phyloP scores from a whole-genome alignment of 2,113 vertebrate genomes.

The Illadopsis cleaveri region DNA sequence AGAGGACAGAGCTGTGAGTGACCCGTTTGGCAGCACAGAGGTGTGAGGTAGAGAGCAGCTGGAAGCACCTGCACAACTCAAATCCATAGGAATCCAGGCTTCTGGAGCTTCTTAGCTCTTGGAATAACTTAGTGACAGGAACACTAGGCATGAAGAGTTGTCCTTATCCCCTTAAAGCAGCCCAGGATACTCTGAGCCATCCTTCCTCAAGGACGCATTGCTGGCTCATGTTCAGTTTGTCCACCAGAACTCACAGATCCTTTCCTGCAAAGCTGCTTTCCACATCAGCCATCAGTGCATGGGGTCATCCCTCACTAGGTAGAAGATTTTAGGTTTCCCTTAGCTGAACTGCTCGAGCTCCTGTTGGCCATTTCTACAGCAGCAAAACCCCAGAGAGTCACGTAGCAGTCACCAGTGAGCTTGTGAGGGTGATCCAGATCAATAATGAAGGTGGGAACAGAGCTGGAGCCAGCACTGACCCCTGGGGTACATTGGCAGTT shows the following conservation, averaged over 20 bases:
- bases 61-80: not conserved
- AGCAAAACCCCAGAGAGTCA: not conserved
- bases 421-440: not conserved
- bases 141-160: not conserved
- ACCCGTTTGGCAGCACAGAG: not conserved
- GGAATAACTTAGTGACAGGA: not conserved
- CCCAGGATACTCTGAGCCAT: not conserved
- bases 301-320: not conserved
- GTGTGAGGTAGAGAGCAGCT: not conserved
- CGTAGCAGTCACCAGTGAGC: accelerated
- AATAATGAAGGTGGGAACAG: not conserved
- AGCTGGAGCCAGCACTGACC: not conserved
- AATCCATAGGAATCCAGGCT: not conserved
- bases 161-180: not conserved
- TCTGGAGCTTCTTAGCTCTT: not conserved
- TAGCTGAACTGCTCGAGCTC: not conserved
- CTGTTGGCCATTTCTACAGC: not conserved
- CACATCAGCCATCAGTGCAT: too few relatives aligned
- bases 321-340: not conserved
- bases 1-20: not conserved
- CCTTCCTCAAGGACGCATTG: not conserved
- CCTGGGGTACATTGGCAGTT: not conserved
- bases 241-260: not conserved
- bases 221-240: not conserved
- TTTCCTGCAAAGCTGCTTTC: not conserved